Percentiles rank a stretch among this genome's conserved stretches.
Evolutionary conservation across 2,113 vertebrate species (phyloP).

Genomic region (Lasiurus borealis): DNA sequence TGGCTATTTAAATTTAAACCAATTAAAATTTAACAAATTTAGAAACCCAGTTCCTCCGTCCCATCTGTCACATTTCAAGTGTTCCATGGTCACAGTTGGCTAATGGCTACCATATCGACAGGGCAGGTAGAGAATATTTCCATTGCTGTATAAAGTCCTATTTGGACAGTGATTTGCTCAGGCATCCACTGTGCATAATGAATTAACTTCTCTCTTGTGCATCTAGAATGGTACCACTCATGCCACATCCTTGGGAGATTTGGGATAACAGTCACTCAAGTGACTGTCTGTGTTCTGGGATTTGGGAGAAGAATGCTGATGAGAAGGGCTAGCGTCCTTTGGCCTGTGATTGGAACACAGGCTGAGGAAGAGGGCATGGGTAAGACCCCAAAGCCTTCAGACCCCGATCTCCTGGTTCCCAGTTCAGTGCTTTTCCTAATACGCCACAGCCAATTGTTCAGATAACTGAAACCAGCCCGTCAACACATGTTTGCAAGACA

Average conservation of each 20-base stretch:
- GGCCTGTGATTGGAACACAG: neutral
- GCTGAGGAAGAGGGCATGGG: neutral
- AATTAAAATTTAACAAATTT: neutral
- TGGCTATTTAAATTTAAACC: neutral
- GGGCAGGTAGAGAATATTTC: neutral
- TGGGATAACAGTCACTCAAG: conserved; percentile 18
- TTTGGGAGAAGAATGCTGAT: neutral
- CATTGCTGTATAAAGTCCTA: neutral
- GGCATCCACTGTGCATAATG: neutral
- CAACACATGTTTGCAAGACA: conserved; percentile 75
- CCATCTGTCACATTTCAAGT: neutral
- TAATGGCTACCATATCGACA: neutral
- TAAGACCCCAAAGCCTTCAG: neutral
- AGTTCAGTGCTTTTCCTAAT: neutral
- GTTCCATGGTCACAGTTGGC: neutral
- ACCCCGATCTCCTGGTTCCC: neutral
- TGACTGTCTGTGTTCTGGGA: neutral
- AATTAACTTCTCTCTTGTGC: neutral
- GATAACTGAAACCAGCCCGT: conserved; percentile 68
- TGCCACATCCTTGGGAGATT: neutral
- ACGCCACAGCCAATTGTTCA: neutral
- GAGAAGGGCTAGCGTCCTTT: neutral
- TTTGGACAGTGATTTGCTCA: neutral
- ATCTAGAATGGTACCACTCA: neutral
- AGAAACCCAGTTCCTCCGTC: neutral